Conservation (phyloP, 2,888 invertebrate genomes). For the Meteorus colon region DNA sequence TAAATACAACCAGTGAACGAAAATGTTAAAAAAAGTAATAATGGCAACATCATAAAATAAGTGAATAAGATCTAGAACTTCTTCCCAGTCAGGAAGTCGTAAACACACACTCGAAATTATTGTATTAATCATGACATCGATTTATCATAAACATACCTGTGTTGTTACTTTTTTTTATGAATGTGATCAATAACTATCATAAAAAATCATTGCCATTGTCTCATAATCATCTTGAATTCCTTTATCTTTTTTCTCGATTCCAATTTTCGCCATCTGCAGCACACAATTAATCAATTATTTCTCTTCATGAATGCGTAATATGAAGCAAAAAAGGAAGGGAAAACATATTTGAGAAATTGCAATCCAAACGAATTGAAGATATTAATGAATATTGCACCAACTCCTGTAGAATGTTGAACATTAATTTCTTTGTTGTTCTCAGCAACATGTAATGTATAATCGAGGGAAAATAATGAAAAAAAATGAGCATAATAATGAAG, state of each 20-base stretch:
- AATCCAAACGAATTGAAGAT: background rate
- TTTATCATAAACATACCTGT: slow-evolving; percentile 36
- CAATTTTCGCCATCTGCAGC: background rate
- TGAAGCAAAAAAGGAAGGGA: background rate
- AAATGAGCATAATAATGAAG: slow-evolving; percentile 1
- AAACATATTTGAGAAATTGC: background rate
- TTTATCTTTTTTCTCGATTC: slow-evolving; percentile 1
- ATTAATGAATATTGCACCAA: slow-evolving; percentile 13
- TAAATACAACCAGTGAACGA: slow-evolving; percentile 14
- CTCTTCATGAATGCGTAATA: background rate
- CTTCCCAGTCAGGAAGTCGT: background rate
- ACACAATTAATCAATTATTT: slow-evolving; percentile 6
- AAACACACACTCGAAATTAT: background rate
- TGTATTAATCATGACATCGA: slow-evolving; percentile 29
- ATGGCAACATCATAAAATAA: slow-evolving; percentile 17
- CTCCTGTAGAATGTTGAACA: slow-evolving; percentile 20
- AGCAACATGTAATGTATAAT: background rate
- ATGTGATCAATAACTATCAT: background rate
- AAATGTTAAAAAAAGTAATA: slow-evolving; percentile 22
- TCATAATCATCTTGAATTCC: slow-evolving; percentile 10
- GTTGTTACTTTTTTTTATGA: background rate
- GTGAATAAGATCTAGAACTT: background rate
- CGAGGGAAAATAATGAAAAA: background rate
- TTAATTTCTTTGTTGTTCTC: background rate
- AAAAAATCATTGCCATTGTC: slow-evolving; percentile 33